Base-by-base conservation (phyloP, 2,797 vertebrate species). In the Rhyacichthys aspro region DNA sequence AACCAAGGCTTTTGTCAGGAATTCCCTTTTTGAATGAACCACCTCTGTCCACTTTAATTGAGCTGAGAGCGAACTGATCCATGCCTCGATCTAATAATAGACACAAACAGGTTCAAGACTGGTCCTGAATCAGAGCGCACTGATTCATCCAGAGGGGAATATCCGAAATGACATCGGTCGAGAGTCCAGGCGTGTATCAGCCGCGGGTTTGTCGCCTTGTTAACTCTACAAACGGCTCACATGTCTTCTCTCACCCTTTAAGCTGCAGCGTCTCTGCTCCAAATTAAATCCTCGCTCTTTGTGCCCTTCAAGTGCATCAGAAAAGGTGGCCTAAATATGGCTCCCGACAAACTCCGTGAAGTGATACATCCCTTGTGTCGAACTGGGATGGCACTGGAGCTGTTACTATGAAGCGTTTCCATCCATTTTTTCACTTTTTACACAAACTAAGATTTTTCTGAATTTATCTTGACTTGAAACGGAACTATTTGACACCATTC, bases 251-350 rank as follows among this genome's bases (percentile, higher is more conserved):
- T 81, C 70, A 74, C 67, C 66, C 23, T 72, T 72, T 53, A 52
- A 36, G 52, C 44, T 34, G 41, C 8, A 44, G n/a, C 28, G 43
- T 44, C 47, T 11, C 60, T 52, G 76, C 60, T 74, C 76, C 41
- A 69, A 63, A 68, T 65, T 55, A 39, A 54, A 23, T 63, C 66
- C 63, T 59, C 48, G 34, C 38, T 50, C 54, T 54, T 11, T 46
- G 60, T 75, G 78, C 33, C 77, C 86, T 88, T 85, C 60, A 65
- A 54, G 49, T 57, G 59, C 72, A 47, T 33, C 34, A 64, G 58
- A 62, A 78, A 41, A 81, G 67, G 78, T 79, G 79, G 69, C 81
- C 79, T 80, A 67, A 74, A 85, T 70, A 60, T 60, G 18, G 15
- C 54, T 80, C 56, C 66, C 67, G 62, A 68, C 65, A 50, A 60